Conservation (phyloP, 2,113 vertebrate species). For the Oreotrochilus melanogaster region DNA sequence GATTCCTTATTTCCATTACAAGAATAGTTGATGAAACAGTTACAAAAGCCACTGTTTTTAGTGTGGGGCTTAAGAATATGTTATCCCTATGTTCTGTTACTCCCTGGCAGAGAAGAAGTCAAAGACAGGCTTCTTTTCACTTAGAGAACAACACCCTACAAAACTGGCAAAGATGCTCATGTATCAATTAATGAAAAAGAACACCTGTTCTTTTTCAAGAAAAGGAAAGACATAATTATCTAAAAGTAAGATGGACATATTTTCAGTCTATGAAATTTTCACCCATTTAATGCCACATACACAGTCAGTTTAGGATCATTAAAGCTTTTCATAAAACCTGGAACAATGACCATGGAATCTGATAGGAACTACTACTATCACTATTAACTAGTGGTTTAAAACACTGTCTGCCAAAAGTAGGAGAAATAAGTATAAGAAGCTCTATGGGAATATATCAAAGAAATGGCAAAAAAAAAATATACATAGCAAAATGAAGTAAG, state of each 20-base stretch:
- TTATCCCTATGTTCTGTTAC: background rate
- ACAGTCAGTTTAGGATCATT: background rate
- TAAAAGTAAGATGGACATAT: background rate
- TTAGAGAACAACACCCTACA: background rate
- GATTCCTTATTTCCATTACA: background rate
- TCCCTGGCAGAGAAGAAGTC: background rate
- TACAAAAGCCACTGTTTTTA: background rate
- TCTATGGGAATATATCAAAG: background rate
- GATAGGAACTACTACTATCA: background rate
- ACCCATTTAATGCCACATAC: background rate
- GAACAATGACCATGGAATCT: background rate
- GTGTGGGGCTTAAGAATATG: background rate
- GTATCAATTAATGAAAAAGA: background rate
- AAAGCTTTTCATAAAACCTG: background rate
- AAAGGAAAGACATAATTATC: background rate
- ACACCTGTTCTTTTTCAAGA: background rate
- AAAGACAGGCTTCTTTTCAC: background rate
- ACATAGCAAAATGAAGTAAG: background rate
- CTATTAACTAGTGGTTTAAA: background rate
- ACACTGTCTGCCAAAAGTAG: background rate
- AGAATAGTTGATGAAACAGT: background rate
- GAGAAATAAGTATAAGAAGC: background rate
- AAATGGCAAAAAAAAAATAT: background rate
- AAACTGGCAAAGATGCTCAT: background rate
- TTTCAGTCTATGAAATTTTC: background rate